Evolutionary conservation across 2,888 invertebrate genomes (phyloP).

Genomic region (Cosmopolites sordidus): DNA sequence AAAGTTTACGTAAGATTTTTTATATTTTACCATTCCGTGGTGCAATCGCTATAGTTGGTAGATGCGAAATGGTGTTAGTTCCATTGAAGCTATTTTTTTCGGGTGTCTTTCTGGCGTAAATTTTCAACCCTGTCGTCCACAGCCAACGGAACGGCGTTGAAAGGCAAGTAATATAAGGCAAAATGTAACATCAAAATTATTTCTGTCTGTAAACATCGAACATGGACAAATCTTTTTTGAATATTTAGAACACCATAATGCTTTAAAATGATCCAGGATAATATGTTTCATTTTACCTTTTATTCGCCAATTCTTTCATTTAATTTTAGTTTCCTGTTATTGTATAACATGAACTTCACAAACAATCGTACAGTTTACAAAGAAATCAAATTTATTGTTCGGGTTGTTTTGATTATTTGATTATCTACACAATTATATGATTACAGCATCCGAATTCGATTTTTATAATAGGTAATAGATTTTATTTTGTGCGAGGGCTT

Average conservation of each 20-base stretch:
- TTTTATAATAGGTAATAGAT: conserved; percentile 38
- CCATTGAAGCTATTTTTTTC: neutral
- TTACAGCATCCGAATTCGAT: conserved; percentile 49
- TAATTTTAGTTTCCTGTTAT: conserved; percentile 9
- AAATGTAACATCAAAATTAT: neutral
- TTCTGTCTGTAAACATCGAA: too few relatives aligned
- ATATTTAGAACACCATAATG: too few relatives aligned
- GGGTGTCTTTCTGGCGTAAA: conserved; percentile 1
- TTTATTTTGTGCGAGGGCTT: conserved; percentile 44
- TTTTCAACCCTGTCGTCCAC: conserved; percentile 1
- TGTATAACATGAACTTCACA: conserved; percentile 15
- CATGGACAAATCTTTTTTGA: too few relatives aligned
- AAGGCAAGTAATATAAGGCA: neutral
- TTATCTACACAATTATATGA: conserved; percentile 52
- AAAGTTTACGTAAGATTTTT: neutral
- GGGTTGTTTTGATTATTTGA: conserved; percentile 48
- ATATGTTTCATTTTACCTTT: neutral
- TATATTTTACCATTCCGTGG: too few relatives aligned
- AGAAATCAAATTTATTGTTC: conserved; percentile 42
- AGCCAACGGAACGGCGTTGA: conserved; percentile 9
- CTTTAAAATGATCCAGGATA: too few relatives aligned
- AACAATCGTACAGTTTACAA: conserved; percentile 23
- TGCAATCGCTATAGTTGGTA: too few relatives aligned
- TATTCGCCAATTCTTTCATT: neutral
- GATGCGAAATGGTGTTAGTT: neutral